Evolutionary conservation across 2,888 invertebrate genomes (phyloP), one percentile per base, ranked within the genome.

Genomic region (Malacosoma neustria): DNA sequence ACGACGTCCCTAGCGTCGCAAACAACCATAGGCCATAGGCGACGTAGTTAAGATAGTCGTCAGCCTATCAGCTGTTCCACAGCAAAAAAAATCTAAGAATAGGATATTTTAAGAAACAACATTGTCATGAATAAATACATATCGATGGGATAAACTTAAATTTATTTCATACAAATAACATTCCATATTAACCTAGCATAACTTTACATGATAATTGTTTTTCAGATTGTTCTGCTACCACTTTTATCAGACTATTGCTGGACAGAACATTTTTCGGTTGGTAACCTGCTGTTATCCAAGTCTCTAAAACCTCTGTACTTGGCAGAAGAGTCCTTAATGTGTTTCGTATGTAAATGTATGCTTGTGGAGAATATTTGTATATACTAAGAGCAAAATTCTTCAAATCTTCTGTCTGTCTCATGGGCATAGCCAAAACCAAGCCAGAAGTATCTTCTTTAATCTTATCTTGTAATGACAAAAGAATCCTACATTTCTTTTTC

Each of bases 331-430:
- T 85, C 41, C 85, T 57, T 48, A 85, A 56, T 4, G 72, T 73
- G 54, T 85, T 85, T 40, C 85, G 71, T 38, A 75, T 62, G 48
- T 85, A 85, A 43, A 85, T 73, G 36, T 85, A 85, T 0, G 84
- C 77, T 51, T 85, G 85, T 0, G 85, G 85, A 0, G 85, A 84
- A 46, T 82, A 84, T 48, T 79, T 84, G 48, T 85, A 85, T 38
- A 84, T 69, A 51, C 77, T 81, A 13, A 85, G 53, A 0, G 84
- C 74, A 37, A 85, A 85, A 45, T 80, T 81, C 52, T 81, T 84
- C 40, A 82, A 61, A 39, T 85, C 85, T 5, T 82, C 81, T 0
- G 85, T 82, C 29, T 85, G 80, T 42, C 72, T 63, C 36, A 72
- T 70, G 0, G 85, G 85, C 85, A 85, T 82, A 0, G 84, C 82